Conservation (phyloP, 2,113 vertebrate species). For the Smithornis capensis region DNA sequence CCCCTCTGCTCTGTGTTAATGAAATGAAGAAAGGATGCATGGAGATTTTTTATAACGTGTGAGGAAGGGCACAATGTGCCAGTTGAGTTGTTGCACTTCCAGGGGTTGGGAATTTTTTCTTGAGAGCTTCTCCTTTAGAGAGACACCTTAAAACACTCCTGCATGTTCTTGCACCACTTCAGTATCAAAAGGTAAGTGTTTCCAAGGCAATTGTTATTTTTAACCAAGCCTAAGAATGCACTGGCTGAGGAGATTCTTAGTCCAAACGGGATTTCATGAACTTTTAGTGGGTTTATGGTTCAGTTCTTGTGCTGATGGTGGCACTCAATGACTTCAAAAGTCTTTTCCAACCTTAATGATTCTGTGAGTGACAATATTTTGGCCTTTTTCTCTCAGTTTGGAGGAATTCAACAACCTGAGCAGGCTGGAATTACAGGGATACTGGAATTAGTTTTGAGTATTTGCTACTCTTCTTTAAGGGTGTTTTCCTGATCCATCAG, state of each 20-base stretch:
- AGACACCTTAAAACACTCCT: not conserved
- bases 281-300: not conserved
- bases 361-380: not conserved
- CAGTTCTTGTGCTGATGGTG: not conserved
- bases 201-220: not conserved
- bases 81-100: not conserved
- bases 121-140: not conserved
- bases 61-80: no score
- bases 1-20: not conserved
- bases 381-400: not conserved
- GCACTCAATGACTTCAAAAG: not conserved
- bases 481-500: not conserved
- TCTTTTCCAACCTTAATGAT: accelerated
- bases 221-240: not conserved
- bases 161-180: not conserved
- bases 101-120: not conserved
- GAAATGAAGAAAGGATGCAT: not conserved
- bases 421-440: not conserved
- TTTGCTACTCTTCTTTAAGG: not conserved
- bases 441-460: not conserved
- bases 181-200: not conserved
- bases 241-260: not conserved
- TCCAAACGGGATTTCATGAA: not conserved
- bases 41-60: not conserved
- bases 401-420: not conserved